A percentile compares a stretch with the other conserved stretches of the same genome.
These are phyloP conservation scores for Nyleta sp. DNA, from an alignment of 2,888 invertebrate species.

Conservation along the genomic window DNA sequence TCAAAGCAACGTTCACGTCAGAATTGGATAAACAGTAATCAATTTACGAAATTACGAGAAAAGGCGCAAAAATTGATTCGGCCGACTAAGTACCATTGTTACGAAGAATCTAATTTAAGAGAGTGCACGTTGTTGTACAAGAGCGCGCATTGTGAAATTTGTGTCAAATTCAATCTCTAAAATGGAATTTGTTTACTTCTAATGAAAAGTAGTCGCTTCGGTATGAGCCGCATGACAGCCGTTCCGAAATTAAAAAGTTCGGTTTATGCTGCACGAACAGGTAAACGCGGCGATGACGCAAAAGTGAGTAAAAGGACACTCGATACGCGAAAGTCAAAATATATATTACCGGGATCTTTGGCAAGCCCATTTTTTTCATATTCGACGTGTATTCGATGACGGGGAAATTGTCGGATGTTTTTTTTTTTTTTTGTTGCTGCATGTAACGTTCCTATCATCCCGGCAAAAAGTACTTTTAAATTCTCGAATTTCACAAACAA, in stretches of 20 bases:
- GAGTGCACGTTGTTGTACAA: constrained; percentile 18
- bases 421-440: neutral
- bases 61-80: neutral
- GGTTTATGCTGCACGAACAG: neutral
- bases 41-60: neutral
- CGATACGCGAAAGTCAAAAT: constrained; percentile 1
- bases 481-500: constrained; percentile 38
- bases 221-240: neutral
- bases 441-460: constrained; percentile 14
- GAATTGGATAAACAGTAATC: too few relatives aligned
- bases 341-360: constrained; percentile 7
- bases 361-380: constrained; percentile 6
- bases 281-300: neutral
- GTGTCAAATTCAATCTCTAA: constrained; percentile 40
- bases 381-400: constrained; percentile 8
- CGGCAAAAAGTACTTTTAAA: constrained; percentile 30
- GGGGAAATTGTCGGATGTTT: constrained; percentile 12
- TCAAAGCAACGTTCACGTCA: too few relatives aligned
- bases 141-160: constrained; percentile 16
- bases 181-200: constrained; percentile 32
- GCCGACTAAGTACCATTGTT: constrained; percentile 3
- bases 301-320: neutral
- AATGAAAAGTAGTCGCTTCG: constrained; percentile 13
- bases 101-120: constrained; percentile 30
- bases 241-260: constrained; percentile 11